Percentiles rank a stretch among this genome's conserved stretches.
These are phyloP conservation scores for Copidosoma floridanum DNA, from an alignment of 1,140 invertebrate species.

Conservation along the genomic window DNA sequence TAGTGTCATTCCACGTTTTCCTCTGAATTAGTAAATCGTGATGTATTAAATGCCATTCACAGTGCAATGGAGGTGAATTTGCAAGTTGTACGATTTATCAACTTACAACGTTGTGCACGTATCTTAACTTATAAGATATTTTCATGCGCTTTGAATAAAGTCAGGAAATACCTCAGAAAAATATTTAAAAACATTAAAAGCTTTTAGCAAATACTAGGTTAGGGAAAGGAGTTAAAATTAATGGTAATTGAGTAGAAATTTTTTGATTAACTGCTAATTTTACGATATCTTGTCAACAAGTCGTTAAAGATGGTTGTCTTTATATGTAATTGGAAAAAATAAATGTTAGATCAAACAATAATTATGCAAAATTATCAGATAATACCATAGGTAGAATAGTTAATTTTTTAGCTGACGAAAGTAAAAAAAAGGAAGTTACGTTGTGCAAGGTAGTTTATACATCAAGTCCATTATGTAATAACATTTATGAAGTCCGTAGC, in stretches of 20 bases:
- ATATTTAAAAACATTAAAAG: background rate
- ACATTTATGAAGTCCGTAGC: background rate
- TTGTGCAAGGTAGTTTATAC: background rate
- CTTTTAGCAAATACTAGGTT: background rate
- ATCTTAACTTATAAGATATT: background rate
- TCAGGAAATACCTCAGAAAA: background rate
- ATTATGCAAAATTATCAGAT: background rate
- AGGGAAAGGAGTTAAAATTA: background rate
- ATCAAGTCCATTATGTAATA: background rate
- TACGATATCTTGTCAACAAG: background rate
- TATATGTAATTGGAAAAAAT: background rate
- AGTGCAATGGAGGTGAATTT: background rate
- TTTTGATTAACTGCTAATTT: background rate
- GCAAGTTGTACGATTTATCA: background rate
- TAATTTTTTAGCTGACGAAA: background rate
- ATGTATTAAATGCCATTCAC: background rate
- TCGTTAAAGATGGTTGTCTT: constrained; percentile 11
- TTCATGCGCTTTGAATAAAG: too few species aligned
- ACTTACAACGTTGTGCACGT: background rate
- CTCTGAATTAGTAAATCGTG: background rate
- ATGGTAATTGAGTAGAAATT: background rate
- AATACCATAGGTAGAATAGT: background rate
- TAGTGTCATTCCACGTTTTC: background rate
- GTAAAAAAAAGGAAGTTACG: background rate
- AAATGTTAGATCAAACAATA: background rate